Conservation (phyloP, 2,113 vertebrate genomes). For the Puntigrus tetrazona region DNA sequence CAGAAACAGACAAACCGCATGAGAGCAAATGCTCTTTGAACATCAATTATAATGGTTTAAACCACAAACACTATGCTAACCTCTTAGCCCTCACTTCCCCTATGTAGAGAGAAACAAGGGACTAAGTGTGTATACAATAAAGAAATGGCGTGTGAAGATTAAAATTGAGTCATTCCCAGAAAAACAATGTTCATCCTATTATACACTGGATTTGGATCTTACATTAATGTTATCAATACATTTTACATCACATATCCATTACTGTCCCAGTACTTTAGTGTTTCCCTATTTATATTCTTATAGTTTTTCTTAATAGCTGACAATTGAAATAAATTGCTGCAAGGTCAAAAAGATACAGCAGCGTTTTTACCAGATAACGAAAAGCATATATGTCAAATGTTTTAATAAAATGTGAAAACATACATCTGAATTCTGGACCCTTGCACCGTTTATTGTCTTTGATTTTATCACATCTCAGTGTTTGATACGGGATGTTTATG, state of each 20-base stretch:
- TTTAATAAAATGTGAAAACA: too few relatives aligned
- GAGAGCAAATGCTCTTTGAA: too few relatives aligned
- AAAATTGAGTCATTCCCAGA: background rate
- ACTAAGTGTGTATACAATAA: too few relatives aligned
- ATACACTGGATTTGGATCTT: background rate
- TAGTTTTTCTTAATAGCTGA: background rate
- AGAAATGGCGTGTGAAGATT: too few relatives aligned
- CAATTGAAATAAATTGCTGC: background rate
- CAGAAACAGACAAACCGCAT: too few relatives aligned
- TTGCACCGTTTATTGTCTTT: slow-evolving; percentile 15
- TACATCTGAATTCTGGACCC: background rate
- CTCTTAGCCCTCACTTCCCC: too few relatives aligned
- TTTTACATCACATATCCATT: background rate
- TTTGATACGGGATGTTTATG: slow-evolving; percentile 43
- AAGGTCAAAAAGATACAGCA: background rate
- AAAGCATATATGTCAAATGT: background rate
- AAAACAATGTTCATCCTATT: background rate
- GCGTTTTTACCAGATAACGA: background rate
- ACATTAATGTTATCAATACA: background rate
- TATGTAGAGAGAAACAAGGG: too few relatives aligned
- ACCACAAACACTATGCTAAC: too few relatives aligned
- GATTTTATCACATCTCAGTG: slow-evolving; percentile 6
- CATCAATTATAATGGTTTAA: too few relatives aligned
- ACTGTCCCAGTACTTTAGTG: background rate
- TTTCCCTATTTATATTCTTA: background rate